phyloP scores from a whole-genome alignment of 2,797 vertebrate species.

The Picus viridis region DNA sequence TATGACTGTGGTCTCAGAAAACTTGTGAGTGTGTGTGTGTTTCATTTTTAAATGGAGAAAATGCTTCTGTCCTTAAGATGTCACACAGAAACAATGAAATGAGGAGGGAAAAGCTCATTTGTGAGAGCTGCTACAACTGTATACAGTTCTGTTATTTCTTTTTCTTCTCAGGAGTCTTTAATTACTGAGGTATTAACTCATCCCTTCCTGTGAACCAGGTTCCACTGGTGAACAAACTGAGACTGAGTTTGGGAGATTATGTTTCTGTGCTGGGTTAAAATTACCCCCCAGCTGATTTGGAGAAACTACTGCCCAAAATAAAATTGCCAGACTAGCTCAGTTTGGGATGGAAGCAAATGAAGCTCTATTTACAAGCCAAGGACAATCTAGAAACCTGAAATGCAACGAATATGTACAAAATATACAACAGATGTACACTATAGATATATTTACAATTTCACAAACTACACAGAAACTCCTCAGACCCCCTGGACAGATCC shows the following conservation, averaged over 20 bases:
- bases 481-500: too few relatives aligned
- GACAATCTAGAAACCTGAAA: too few relatives aligned
- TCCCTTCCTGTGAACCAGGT: not conserved
- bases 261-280: too few relatives aligned
- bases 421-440: too few relatives aligned
- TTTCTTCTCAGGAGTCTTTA: not conserved
- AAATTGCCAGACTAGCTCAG: too few relatives aligned
- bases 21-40: not conserved
- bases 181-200: not conserved
- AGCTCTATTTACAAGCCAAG: too few relatives aligned
- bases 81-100: not conserved
- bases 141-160: not conserved
- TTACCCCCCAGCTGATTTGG: too few relatives aligned
- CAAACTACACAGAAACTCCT: too few relatives aligned
- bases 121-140: not conserved
- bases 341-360: too few relatives aligned
- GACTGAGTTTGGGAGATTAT: not conserved
- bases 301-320: too few relatives aligned
- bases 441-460: too few relatives aligned
- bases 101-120: not conserved
- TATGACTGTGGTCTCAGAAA: slow-evolving; percentile 35
- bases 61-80: not conserved
- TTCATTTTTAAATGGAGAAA: not conserved
- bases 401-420: too few relatives aligned
- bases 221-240: not conserved